These are phyloP conservation scores for Leptogaster cylindrica DNA, from an alignment of 2,888 invertebrate species.

Conservation along the genomic window DNA sequence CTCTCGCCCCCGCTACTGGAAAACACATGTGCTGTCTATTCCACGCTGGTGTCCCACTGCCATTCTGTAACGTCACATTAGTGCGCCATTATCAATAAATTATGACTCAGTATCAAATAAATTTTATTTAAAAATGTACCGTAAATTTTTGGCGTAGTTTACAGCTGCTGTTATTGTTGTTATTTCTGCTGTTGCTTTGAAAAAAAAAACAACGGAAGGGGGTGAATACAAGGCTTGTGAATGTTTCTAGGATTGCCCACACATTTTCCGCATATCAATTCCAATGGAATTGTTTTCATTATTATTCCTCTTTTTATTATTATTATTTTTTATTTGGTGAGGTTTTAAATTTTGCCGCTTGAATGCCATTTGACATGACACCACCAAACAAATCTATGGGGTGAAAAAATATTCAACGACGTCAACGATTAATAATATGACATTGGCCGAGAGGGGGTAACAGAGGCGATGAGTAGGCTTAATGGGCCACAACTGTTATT, in stretches of 20 bases:
- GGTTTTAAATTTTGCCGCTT: constrained; percentile 21
- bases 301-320: not conserved
- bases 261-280: constrained; percentile 33
- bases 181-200: too few relatives aligned
- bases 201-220: not conserved
- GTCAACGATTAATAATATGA: constrained; percentile 15
- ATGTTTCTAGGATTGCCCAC: not conserved
- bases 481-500: constrained; percentile 20
- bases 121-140: constrained; percentile 38
- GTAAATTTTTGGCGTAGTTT: constrained; percentile 37
- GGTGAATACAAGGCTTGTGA: not conserved
- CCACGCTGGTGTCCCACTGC: constrained; percentile 45
- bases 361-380: constrained; percentile 19
- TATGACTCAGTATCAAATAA: constrained; percentile 45
- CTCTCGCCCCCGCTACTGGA: not conserved
- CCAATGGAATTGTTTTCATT: constrained; percentile 18
- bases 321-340: not conserved
- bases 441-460: not conserved
- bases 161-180: constrained; percentile 33
- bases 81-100: constrained; percentile 50
- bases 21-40: constrained; percentile 19
- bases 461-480: constrained; percentile 8
- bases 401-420: constrained; percentile 23
- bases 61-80: constrained; percentile 50
- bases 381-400: constrained; percentile 1